phyloP scores from a whole-genome alignment of 2,888 invertebrate species.

The Trileptium ribeirensis region DNA sequence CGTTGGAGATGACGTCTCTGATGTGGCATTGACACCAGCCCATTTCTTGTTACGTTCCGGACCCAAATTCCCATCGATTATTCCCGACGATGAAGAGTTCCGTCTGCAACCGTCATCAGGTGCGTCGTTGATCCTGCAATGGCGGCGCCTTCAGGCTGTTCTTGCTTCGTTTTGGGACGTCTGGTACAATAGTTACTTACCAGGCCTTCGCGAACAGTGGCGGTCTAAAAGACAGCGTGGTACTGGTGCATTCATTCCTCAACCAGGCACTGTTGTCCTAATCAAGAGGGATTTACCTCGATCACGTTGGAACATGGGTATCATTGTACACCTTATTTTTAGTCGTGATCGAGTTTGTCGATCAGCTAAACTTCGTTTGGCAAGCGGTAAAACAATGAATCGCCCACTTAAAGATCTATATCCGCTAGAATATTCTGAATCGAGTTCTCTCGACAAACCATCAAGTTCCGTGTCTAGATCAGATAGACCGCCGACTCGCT shows the following conservation, averaged over 20 bases:
- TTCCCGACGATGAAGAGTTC: too few relatives aligned
- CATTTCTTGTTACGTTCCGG: too few relatives aligned
- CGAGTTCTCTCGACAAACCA: too few relatives aligned
- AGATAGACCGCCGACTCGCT: too few relatives aligned
- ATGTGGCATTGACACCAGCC: too few relatives aligned
- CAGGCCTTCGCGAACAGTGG: background rate
- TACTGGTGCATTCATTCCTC: background rate
- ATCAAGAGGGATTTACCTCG: background rate
- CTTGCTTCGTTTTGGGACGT: slow-evolving; percentile 8
- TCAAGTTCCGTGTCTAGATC: too few relatives aligned
- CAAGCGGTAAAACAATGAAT: background rate
- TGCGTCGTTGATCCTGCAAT: background rate
- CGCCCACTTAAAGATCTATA: background rate
- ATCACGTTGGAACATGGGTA: background rate
- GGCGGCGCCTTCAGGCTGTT: background rate
- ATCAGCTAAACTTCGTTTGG: background rate
- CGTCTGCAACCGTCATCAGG: background rate
- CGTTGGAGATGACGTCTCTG: too few relatives aligned
- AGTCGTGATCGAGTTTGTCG: background rate
- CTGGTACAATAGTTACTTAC: slow-evolving; percentile 9
- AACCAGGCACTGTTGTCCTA: background rate
- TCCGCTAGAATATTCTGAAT: background rate
- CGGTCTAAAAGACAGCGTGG: background rate
- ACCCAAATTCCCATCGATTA: too few relatives aligned
- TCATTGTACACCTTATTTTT: background rate